Conservation (phyloP, 2,888 invertebrate species). For the Caenorhabditis sp. region DNA sequence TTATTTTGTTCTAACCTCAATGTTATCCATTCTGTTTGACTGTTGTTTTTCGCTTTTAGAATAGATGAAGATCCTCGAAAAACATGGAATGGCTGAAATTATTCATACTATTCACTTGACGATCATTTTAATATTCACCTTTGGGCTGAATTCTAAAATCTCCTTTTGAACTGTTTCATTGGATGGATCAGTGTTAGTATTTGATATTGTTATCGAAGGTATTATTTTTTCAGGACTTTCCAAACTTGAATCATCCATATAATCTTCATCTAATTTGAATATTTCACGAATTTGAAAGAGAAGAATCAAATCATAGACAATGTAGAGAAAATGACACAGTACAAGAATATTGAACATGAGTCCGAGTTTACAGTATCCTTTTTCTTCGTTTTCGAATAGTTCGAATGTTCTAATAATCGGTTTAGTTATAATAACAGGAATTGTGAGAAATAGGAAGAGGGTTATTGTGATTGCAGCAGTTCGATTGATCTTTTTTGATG, state of each 20-base stretch:
- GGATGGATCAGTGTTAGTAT: no score
- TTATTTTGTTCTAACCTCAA: conserved; percentile 8
- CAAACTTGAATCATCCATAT: neutral
- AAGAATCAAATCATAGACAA: neutral
- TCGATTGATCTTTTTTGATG: conserved; percentile 12
- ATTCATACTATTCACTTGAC: neutral
- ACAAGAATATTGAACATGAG: neutral
- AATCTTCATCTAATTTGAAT: neutral
- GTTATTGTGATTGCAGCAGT: conserved; percentile 17
- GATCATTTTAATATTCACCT: neutral
- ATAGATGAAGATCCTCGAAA: conserved; percentile 17
- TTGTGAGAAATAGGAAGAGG: conserved; percentile 21
- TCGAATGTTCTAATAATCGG: conserved; percentile 10
- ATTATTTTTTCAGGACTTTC: no score
- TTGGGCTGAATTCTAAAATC: neutral
- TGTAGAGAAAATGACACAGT: neutral
- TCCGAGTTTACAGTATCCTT: conserved; percentile 18
- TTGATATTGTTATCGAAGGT: no score
- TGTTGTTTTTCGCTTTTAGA: conserved; percentile 22
- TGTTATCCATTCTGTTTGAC: conserved; percentile 21
- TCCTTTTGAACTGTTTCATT: neutral
- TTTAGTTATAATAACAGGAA: conserved; percentile 22
- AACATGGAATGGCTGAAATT: conserved; percentile 33
- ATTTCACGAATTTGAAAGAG: neutral
- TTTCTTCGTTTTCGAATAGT: conserved; percentile 14